Conservation (phyloP, 1,140 invertebrate genomes). For the Metaphire vulgaris region DNA sequence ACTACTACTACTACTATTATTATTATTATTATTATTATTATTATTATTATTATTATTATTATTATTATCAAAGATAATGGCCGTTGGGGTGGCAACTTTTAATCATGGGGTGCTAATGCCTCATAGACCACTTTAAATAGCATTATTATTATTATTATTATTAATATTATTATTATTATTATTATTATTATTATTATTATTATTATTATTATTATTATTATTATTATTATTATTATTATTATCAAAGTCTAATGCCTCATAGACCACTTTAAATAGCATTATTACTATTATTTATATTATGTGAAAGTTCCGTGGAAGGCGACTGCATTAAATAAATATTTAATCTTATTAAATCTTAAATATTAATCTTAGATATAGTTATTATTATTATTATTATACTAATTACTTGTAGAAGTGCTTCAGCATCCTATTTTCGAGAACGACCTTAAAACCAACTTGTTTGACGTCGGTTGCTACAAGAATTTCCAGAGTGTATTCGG, state of each 20-base stretch:
- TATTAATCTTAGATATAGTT: not conserved
- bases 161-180: slow-evolving; percentile 1
- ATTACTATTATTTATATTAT: not conserved
- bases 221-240: slow-evolving; percentile 4
- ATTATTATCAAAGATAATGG: too few relatives aligned
- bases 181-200: not conserved
- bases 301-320: too few relatives aligned
- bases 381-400: not conserved
- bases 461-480: not conserved
- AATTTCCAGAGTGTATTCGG: slow-evolving; percentile 13
- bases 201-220: slow-evolving; percentile 4
- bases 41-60: too few relatives aligned
- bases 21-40: too few relatives aligned
- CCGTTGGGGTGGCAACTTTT: too few relatives aligned
- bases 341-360: too few relatives aligned
- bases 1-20: too few relatives aligned
- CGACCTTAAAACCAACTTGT: not conserved
- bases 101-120: too few relatives aligned
- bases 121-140: too few relatives aligned
- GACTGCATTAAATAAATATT: too few relatives aligned
- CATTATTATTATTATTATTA: slow-evolving; percentile 4
- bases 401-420: not conserved
- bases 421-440: not conserved
- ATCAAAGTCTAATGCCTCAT: too few relatives aligned
- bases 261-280: too few relatives aligned